Evolutionary conservation across 2,888 invertebrate genomes (phyloP), one percentile per base, ranked within the genome.

Genomic region (Argyra leucocephala): DNA sequence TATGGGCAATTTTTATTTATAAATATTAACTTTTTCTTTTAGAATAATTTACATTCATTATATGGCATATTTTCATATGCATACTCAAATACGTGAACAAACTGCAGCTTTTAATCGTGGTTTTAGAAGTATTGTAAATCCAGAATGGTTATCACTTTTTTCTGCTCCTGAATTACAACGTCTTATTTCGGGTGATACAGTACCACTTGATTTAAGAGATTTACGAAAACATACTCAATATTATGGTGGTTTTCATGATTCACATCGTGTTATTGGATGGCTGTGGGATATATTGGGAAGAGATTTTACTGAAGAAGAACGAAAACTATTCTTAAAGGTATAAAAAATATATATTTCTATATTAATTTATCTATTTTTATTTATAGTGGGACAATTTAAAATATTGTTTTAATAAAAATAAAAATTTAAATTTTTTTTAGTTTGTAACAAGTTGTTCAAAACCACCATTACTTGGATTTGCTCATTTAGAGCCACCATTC

Each of bases 61-160:
- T 75, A 96, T 96, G 94, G 99, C 99, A 0, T 95, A 96, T 80
- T 98, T 97, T 79, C 88, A 96, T 69, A 97, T 99, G 93, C 94
- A 97, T 78, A 89, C 91, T 10, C 98, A 98, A 82, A 99, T 99
- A 70, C 91, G 92, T 74, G 95, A 97, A 71, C 99, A 99, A 81
- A 96, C 96, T 0, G 87, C 90, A 62, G 95, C 97, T 9, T 99
- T 99, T 76, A 95, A 97, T 69, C 88, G 91, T 73, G 99, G 98
- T 3, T 99, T 99, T 77, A 86, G 95, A 69, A 91, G 96, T 6
- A 91, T 99, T 66, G 91, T 98, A 65, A 95, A 93, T 78, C 89
- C 90, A 0, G 96, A 97, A 71, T 97, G 97, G 96, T 80, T 98
- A 61, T 86, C 90, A 0, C 82, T 98, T 69, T 98, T 98, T 77